Evolutionary conservation across 2,797 vertebrate genomes (phyloP).

Genomic region (Channallabes apus): DNA sequence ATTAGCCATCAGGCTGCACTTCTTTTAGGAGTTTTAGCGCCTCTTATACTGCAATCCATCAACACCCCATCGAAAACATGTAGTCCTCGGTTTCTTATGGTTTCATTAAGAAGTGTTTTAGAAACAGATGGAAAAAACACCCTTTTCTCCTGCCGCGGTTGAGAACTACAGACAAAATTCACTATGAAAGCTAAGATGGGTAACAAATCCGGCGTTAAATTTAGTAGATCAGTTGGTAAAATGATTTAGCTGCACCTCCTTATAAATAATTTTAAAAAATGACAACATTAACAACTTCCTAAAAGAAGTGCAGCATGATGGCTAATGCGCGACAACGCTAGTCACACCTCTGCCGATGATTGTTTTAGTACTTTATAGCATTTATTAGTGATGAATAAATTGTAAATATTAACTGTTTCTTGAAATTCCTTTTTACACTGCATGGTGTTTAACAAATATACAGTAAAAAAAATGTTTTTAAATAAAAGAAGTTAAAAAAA

Average conservation of each 20-base stretch:
- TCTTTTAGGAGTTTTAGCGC: slow-evolving; percentile 73
- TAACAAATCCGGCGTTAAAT: slow-evolving; percentile 9
- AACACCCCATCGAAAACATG: slow-evolving; percentile 63
- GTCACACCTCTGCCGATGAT: slow-evolving; percentile 77
- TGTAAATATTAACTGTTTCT: background rate
- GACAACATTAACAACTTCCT: slow-evolving; percentile 39
- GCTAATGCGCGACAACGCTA: slow-evolving; percentile 77
- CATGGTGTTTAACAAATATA: background rate
- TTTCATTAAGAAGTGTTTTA: slow-evolving; percentile 54
- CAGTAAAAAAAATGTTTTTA: background rate
- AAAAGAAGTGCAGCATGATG: slow-evolving; percentile 76
- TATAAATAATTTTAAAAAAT: background rate
- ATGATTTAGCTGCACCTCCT: background rate
- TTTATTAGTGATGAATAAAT: background rate
- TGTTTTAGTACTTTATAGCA: slow-evolving; percentile 46
- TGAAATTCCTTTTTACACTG: background rate
- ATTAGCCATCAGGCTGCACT: slow-evolving; percentile 76
- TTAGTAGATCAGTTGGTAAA: background rate
- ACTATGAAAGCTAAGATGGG: background rate
- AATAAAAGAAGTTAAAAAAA: no score
- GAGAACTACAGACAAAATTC: background rate
- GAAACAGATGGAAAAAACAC: slow-evolving; percentile 7
- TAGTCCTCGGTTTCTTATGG: slow-evolving; percentile 42
- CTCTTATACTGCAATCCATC: slow-evolving; percentile 69
- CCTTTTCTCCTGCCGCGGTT: background rate